These are phyloP conservation scores for Plumapathes pennacea DNA, from an alignment of 92 coral and sea anemone species.

Conservation along the genomic window DNA sequence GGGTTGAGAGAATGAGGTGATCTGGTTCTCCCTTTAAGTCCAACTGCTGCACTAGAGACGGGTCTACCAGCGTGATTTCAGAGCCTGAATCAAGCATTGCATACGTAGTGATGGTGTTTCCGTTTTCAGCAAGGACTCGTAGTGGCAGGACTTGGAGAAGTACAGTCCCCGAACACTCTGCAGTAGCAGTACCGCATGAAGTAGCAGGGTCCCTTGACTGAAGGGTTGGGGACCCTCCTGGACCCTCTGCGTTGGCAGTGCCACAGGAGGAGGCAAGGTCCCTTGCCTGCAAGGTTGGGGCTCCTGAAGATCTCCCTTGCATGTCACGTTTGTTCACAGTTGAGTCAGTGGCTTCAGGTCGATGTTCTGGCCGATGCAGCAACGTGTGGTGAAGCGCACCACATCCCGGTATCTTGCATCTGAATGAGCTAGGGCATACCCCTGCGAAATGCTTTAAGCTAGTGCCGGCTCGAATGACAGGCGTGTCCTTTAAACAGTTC, in stretches of 20 bases:
- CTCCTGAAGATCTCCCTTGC: too few species aligned
- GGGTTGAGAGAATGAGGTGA: constrained; percentile 20
- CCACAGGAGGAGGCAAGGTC: too few species aligned
- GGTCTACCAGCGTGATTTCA: constrained; percentile 47
- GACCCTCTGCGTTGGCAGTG: too few species aligned
- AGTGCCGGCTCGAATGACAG: too few species aligned
- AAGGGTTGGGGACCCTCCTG: too few species aligned
- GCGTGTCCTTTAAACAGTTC: constrained; percentile 31
- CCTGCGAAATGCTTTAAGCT: constrained; percentile 24
- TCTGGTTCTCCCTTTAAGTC: constrained; percentile 14
- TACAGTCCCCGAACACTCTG: constrained; percentile 10
- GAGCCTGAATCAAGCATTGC: constrained; percentile 51
- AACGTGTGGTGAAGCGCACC: constrained; percentile 42
- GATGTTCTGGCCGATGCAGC: too few species aligned
- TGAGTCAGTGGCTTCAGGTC: too few species aligned
- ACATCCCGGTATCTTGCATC: constrained; percentile 32
- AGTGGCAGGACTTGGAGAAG: constrained; percentile 42
- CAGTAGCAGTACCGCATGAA: not conserved
- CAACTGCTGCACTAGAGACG: constrained; percentile 8
- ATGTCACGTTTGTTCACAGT: too few species aligned
- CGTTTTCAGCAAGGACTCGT: constrained; percentile 12
- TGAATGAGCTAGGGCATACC: constrained; percentile 33
- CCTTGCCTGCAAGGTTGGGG: too few species aligned
- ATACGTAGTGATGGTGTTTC: constrained; percentile 18
- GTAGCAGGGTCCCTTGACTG: not conserved